phyloP scores from a whole-genome alignment of 1,140 invertebrate genomes.

The Drosophila melanogaster region Release_6_plus_ISO1_MT NT_037436.4:13008501-13009000 shows the following conservation, averaged over 20 bases:
- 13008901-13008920: too few relatives aligned
- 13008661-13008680: background rate
- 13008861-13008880: background rate
- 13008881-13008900: too few relatives aligned
- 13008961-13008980: slow-evolving; percentile 2
- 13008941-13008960: slow-evolving; percentile 1
- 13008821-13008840: background rate
- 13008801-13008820: background rate
- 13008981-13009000: background rate
- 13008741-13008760: slow-evolving; percentile 1
- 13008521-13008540: background rate
- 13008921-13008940: background rate
- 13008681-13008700: background rate
- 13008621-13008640: background rate
- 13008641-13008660: background rate
- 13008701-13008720: background rate
- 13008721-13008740: background rate
- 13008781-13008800: background rate
- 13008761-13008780: background rate
- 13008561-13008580: background rate
- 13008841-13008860: slow-evolving; percentile 4
- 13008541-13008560: background rate
- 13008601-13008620: background rate
- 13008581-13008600: background rate
- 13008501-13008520: background rate